Base-by-base conservation (phyloP, 2,113 vertebrate genomes). In the Muntiacus muntjak region DNA sequence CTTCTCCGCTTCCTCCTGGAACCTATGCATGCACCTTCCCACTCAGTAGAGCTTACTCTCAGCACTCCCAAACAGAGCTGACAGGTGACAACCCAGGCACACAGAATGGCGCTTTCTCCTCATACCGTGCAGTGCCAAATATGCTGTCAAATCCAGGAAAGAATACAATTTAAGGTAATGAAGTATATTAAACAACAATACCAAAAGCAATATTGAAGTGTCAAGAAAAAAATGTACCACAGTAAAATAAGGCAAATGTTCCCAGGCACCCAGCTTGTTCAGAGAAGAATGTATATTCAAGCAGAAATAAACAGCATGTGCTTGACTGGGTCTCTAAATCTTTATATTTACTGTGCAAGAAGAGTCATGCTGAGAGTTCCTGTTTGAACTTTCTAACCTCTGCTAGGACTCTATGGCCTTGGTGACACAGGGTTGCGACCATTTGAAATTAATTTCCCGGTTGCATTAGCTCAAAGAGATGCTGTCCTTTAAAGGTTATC, bases 401-500 rank as follows among this genome's bases (percentile, higher is more conserved):
- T 76, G 86, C 36, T 62, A 89, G 89, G 79, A 47, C n/a, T 58
- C 76, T 55, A 7, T 47, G 89, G 87, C 93, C 83, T 95, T 16
- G 1, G 21, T 47, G 89, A 93, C 97, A 89, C 25, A 81, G 62
- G 4, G 23, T 57, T 45, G 4, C 30, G 87, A 45, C 30, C 52
- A 89, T 84, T 36, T 91, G 82, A 95, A 96, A 97, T 98, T 97
- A 97, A 97, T 97, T 98, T 95, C 52, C 94, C 67, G 54, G 57
- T 58, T 93, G 10, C 62, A 89, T 93, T 91, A 47, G 67, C 78
- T 96, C 86, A 86, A 85, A 97, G 87, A 87, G n/a, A 93, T 93
- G 47, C 40, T 97, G 82, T 94, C 83, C 91, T 97, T 95, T 97
- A 97, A 98, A 98, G 91, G 97, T 96, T 97, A 98, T 95, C 97